Conservation (phyloP, 2,113 vertebrate species). For the Anoplopoma fimbria region DNA sequence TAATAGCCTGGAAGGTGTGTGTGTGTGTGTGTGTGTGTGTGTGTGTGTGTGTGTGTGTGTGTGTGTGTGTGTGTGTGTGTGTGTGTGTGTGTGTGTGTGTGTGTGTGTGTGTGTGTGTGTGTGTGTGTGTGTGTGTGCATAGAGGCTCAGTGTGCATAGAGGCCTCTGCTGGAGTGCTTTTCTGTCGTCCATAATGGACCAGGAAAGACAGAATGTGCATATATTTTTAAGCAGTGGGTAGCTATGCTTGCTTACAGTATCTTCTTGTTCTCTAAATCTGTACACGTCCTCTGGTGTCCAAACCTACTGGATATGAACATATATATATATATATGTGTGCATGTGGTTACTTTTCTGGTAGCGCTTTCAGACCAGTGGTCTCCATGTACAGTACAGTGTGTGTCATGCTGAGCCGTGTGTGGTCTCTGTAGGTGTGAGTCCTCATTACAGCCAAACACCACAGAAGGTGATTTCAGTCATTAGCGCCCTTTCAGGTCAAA, state of each 20-base stretch:
- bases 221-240: not conserved
- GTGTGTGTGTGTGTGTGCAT: not conserved
- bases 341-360: not conserved
- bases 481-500: constrained; percentile 35
- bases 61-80: not conserved
- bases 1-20: constrained; percentile 66
- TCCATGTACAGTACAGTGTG: no score
- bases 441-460: constrained; percentile 32
- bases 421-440: not conserved
- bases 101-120: constrained; percentile 5
- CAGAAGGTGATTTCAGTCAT: constrained; percentile 25
- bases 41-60: constrained; percentile 9
- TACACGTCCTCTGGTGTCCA: not conserved
- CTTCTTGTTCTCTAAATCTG: not conserved
- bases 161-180: not conserved
- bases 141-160: not conserved
- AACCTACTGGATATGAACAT: constrained; percentile 11
- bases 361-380: not conserved
- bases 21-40: not conserved
- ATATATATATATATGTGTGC: not conserved
- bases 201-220: not conserved
- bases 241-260: not conserved
- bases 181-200: not conserved
- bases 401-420: not conserved
- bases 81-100: not conserved